phyloP scores from a whole-genome alignment of 1,140 invertebrate species.

The Vanessa tameamea region DNA sequence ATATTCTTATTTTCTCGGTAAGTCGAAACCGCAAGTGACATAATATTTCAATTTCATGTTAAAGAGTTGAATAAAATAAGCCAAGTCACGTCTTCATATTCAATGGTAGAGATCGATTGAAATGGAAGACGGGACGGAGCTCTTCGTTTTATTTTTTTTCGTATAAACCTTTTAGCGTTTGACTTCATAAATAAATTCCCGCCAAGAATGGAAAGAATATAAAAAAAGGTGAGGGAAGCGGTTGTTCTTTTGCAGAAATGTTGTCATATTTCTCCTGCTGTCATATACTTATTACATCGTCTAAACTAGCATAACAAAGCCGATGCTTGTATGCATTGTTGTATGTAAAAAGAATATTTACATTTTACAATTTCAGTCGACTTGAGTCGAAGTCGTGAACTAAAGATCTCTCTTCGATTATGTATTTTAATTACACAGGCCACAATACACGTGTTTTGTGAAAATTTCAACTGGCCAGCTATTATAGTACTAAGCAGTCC shows the following conservation, averaged over 20 bases:
- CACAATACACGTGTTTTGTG: too few relatives aligned
- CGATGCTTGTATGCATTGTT: too few relatives aligned
- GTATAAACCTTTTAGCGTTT: background rate
- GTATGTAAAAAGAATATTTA: too few relatives aligned
- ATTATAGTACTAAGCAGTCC: too few relatives aligned
- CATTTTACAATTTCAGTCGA: too few relatives aligned
- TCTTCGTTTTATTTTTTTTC: background rate
- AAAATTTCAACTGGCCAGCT: too few relatives aligned
- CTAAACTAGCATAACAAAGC: too few relatives aligned
- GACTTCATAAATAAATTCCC: background rate
- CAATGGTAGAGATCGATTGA: background rate
- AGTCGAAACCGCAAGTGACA: background rate
- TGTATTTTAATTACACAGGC: too few relatives aligned
- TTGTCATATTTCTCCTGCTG: background rate
- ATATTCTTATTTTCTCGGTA: background rate
- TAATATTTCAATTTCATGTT: background rate
- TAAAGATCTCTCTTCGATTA: too few relatives aligned
- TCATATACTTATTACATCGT: too few relatives aligned
- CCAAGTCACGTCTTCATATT: constrained; percentile 3
- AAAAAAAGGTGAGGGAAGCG: background rate
- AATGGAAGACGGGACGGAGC: background rate
- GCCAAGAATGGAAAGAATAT: background rate
- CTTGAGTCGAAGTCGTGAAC: too few relatives aligned
- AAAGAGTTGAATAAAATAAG: constrained; percentile 3
- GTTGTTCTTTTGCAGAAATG: background rate